Conservation (phyloP, 2,797 vertebrate genomes). For the Danionella dracula region DNA sequence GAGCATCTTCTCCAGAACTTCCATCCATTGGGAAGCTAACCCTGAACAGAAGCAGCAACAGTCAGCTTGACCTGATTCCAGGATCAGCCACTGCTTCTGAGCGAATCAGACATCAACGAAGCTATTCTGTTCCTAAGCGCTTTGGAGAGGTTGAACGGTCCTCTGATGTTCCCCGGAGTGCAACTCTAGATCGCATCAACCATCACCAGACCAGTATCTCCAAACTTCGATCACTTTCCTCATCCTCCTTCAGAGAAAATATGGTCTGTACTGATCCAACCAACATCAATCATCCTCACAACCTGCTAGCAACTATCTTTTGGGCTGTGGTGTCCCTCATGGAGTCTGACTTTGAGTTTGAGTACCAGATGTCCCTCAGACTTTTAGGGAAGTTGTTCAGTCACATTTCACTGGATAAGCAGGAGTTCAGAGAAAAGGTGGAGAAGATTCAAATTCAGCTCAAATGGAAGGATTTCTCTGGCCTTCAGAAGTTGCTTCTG, state of each 20-base stretch:
- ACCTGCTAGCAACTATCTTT: constrained; percentile 92
- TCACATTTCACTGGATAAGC: constrained; percentile 88
- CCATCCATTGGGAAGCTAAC: constrained; percentile 82
- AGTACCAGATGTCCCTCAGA: constrained; percentile 95
- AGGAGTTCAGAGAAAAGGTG: constrained; percentile 89
- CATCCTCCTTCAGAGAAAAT: constrained; percentile 64
- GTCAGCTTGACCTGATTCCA: constrained; percentile 85
- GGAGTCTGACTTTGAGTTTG: constrained; percentile 99
- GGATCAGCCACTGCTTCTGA: constrained; percentile 75
- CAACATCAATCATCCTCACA: constrained; percentile 88
- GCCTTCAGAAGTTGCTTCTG: constrained; percentile 91
- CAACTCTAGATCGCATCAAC: constrained; percentile 93
- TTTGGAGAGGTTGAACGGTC: constrained; percentile 69
- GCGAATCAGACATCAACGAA: constrained; percentile 88
- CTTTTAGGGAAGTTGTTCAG: constrained; percentile 86
- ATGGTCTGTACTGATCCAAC: constrained; percentile 72
- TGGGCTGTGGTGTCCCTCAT: constrained; percentile 96
- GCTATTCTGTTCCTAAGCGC: constrained; percentile 97
- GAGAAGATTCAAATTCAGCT: constrained; percentile 95
- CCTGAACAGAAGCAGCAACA: constrained; percentile 89
- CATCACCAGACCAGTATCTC: constrained; percentile 75
- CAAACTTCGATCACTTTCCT: constrained; percentile 68
- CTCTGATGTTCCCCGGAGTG: constrained; percentile 84
- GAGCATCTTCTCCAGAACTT: constrained; percentile 91
- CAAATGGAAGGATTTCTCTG: constrained; percentile 93